Evolutionary conservation across 1,140 invertebrate genomes (phyloP).

Genomic region (Condylostylus longicornis): DNA sequence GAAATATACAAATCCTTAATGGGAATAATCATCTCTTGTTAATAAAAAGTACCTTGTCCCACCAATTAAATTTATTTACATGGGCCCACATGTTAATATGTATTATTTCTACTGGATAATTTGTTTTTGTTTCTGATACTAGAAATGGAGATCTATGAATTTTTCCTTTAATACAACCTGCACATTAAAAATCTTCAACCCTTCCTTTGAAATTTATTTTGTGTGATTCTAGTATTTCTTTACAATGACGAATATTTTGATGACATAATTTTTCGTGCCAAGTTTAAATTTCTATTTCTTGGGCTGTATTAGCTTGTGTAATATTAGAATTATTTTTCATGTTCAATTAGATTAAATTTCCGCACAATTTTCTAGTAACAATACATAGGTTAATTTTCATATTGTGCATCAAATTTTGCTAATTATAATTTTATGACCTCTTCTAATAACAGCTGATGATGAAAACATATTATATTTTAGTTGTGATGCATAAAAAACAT

Average conservation of each 20-base stretch:
- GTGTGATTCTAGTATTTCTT: slow-evolving; percentile 16
- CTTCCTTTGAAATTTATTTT: slow-evolving; percentile 14
- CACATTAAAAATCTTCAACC: slow-evolving; percentile 16
- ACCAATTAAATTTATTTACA: slow-evolving; percentile 25
- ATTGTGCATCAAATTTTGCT: too few species aligned
- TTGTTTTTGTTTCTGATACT: slow-evolving; percentile 12
- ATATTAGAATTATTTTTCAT: too few species aligned
- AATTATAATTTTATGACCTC: too few species aligned
- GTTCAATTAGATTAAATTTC: slow-evolving; percentile 13
- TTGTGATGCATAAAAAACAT: slow-evolving; percentile 28
- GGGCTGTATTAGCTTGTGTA: too few species aligned
- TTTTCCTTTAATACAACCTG: slow-evolving; percentile 30
- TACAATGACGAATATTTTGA: slow-evolving; percentile 29
- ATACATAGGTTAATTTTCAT: too few species aligned
- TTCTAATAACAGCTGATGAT: too few species aligned
- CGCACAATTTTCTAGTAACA: slow-evolving; percentile 18
- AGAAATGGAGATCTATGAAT: slow-evolving; percentile 21
- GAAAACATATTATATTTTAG: slow-evolving; percentile 30
- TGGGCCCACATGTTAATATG: slow-evolving; percentile 33
- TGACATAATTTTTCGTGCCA: slow-evolving; percentile 30
- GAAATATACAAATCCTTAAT: slow-evolving; percentile 27
- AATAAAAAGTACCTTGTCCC: slow-evolving; percentile 23
- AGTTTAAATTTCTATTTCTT: slow-evolving; percentile 15
- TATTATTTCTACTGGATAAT: slow-evolving; percentile 23
- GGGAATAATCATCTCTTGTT: slow-evolving; percentile 32